Evolutionary conservation across 2,888 invertebrate genomes (phyloP).

Genomic region (Philhelius pedissequus): DNA sequence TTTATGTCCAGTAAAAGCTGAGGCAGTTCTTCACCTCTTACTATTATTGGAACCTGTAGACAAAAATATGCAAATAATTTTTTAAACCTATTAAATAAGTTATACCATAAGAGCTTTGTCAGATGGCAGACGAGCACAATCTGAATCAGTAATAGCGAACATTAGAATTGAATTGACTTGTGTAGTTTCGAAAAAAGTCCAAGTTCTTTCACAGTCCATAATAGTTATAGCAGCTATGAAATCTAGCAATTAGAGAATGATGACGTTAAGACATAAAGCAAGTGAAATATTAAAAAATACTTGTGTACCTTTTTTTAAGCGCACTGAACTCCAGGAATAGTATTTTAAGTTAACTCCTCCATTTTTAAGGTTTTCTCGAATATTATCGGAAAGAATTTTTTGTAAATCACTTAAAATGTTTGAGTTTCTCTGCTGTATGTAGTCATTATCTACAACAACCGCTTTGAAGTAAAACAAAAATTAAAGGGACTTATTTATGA

Average conservation of each 20-base stretch:
- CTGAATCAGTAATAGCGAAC: conserved; percentile 88
- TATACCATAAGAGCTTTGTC: conserved; percentile 83
- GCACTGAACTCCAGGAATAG: conserved; percentile 84
- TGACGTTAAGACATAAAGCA: not conserved
- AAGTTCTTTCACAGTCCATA: conserved; percentile 87
- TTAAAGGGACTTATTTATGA: not conserved
- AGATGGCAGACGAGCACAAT: conserved; percentile 87
- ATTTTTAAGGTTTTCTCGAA: conserved; percentile 83
- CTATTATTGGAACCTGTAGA: conserved; percentile 82
- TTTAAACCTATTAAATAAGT: not conserved
- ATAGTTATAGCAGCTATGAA: conserved; percentile 86
- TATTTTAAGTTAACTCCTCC: conserved; percentile 85
- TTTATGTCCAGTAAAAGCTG: conserved; percentile 89
- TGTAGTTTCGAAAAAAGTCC: conserved; percentile 84
- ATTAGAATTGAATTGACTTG: conserved; percentile 84
- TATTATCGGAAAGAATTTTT: conserved; percentile 82
- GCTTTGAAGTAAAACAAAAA: conserved; percentile 79
- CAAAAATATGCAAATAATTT: no score
- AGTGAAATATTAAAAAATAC: not conserved
- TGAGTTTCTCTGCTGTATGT: conserved; percentile 83
- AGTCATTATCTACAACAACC: conserved; percentile 85
- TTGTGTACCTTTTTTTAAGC: conserved; percentile 84
- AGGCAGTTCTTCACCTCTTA: conserved; percentile 86
- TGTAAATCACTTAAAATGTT: conserved; percentile 81
- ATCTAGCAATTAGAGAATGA: conserved; percentile 79